Percentiles rank a stretch among this genome's conserved stretches.
These are phyloP conservation scores for Catharus ustulatus DNA, from an alignment of 2,797 vertebrate species.

Conservation along the genomic window DNA sequence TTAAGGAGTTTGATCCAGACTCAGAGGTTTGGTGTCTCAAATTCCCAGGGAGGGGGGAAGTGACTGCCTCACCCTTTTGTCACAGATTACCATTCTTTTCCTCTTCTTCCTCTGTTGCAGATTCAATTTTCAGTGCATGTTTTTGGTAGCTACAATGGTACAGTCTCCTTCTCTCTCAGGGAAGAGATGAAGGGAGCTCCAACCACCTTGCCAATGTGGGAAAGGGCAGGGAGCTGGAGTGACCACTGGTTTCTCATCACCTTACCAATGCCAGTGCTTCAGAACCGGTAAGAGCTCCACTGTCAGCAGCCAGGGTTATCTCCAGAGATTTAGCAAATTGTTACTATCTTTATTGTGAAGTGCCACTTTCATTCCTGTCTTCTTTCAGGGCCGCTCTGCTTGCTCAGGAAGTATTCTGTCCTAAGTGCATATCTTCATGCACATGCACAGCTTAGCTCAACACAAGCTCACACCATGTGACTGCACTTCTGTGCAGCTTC, in stretches of 20 bases:
- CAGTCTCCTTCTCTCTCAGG: constrained; percentile 79
- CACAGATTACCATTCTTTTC: neutral
- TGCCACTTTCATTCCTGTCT: neutral
- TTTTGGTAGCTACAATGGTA: constrained; percentile 84
- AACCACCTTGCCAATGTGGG: constrained; percentile 75
- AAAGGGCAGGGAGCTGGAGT: constrained; percentile 77
- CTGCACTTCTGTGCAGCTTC: neutral
- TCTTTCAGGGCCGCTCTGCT: neutral
- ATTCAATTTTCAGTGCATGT: constrained; percentile 85
- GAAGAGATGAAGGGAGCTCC: constrained; percentile 73
- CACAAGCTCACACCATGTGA: neutral
- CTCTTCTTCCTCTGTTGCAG: constrained; percentile 67
- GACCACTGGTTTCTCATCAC: constrained; percentile 85
- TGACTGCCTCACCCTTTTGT: neutral
- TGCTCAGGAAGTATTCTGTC: neutral
- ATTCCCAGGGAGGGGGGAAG: neutral
- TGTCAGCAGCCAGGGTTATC: neutral
- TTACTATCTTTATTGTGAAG: neutral
- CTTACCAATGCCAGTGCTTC: constrained; percentile 79
- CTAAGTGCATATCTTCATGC: accelerated
- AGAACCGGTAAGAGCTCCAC: constrained; percentile 70
- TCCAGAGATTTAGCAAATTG: neutral
- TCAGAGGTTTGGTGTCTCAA: neutral
- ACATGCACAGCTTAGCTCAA: neutral
- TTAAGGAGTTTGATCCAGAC: neutral